Evolutionary conservation across 2,888 invertebrate species (phyloP).

Genomic region (Oscheius onirici): DNA sequence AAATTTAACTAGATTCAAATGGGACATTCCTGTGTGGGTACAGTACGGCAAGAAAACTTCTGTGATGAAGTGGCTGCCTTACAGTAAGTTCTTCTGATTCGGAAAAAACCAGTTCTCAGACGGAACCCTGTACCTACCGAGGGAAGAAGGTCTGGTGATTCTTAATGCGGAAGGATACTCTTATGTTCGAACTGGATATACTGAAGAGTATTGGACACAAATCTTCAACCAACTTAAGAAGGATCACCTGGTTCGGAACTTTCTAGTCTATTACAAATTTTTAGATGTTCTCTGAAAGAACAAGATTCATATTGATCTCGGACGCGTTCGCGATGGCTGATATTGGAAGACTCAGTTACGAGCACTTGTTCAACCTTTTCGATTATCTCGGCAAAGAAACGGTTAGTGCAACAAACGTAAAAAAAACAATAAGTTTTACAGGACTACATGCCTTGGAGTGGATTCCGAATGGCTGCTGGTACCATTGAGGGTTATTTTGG

Average conservation of each 20-base stretch:
- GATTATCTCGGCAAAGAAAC: slow-evolving; percentile 45
- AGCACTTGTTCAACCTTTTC: slow-evolving; percentile 39
- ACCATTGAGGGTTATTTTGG: slow-evolving; percentile 17
- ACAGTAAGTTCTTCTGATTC: slow-evolving; percentile 32
- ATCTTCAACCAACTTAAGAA: slow-evolving; percentile 55
- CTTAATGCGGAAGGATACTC: slow-evolving; percentile 66
- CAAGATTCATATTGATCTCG: slow-evolving; percentile 49
- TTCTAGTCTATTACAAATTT: not conserved
- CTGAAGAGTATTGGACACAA: slow-evolving; percentile 53
- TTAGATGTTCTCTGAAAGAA: slow-evolving; percentile 39
- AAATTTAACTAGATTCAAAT: slow-evolving; percentile 56
- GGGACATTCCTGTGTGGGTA: slow-evolving; percentile 70
- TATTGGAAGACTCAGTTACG: slow-evolving; percentile 44
- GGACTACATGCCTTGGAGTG: slow-evolving; percentile 28
- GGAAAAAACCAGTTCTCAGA: too few relatives aligned
- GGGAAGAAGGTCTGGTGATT: slow-evolving; percentile 43
- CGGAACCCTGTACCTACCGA: slow-evolving; percentile 22
- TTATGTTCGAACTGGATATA: slow-evolving; percentile 69
- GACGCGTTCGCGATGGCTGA: slow-evolving; percentile 51
- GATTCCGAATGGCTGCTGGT: not conserved
- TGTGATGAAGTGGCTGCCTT: slow-evolving; percentile 61
- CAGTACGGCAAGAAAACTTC: slow-evolving; percentile 41
- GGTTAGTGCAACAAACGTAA: not conserved
- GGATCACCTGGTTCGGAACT: slow-evolving; percentile 49
- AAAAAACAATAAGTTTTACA: not conserved